phyloP scores from a whole-genome alignment of 2,113 vertebrate species.

The Coryphaenoides rupestris region DNA sequence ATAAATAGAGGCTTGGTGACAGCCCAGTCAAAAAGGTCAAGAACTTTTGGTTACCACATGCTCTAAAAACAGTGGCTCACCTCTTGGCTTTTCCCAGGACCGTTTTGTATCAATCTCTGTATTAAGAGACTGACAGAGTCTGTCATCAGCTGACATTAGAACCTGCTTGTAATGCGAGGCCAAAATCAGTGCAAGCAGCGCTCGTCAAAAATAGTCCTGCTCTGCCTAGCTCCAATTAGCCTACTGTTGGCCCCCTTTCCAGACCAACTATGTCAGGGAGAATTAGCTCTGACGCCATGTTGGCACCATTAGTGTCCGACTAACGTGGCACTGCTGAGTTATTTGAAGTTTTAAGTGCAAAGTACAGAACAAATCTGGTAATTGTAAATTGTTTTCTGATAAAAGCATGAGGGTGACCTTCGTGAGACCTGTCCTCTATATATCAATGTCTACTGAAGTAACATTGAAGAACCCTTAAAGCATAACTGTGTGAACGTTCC shows the following conservation, averaged over 20 bases:
- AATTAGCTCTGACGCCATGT: conserved; percentile 31
- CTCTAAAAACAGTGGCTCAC: conserved; percentile 16
- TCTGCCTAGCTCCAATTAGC: conserved; percentile 52
- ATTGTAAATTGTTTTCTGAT: no score
- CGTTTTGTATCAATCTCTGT: conserved; percentile 8
- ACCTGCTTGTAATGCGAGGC: conserved; percentile 40
- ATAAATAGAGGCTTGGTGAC: background rate
- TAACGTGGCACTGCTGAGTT: background rate
- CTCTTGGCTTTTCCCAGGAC: conserved; percentile 20
- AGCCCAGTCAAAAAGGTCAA: background rate
- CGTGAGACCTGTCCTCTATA: no score
- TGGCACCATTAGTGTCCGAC: conserved; percentile 14
- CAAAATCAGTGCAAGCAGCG: conserved; percentile 37
- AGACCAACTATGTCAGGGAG: conserved; percentile 36
- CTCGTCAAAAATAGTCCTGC: conserved; percentile 55
- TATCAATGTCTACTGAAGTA: no score
- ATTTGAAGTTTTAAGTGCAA: no score
- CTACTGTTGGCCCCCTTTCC: conserved; percentile 28
- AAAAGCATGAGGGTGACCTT: no score
- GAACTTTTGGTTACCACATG: background rate
- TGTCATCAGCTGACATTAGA: conserved; percentile 48
- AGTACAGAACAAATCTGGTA: no score
- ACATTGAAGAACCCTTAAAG: no score
- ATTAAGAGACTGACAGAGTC: conserved; percentile 26
- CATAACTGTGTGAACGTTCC: no score